Base-by-base conservation (phyloP, 2,113 vertebrate genomes). In the Hippolais icterina region DNA sequence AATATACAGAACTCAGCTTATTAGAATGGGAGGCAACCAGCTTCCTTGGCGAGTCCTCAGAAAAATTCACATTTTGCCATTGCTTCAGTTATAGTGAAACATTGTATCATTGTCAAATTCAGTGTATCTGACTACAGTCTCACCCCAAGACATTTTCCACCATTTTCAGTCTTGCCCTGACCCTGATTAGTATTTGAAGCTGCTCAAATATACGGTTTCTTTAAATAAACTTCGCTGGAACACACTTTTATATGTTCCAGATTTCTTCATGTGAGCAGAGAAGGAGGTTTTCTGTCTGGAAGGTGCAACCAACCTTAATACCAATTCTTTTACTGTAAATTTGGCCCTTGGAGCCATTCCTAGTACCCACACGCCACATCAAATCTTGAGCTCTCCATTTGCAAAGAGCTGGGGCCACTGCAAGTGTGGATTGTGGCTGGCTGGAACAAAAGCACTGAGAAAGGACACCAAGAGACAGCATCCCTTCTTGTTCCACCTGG, bases 151-250 rank as follows among this genome's bases (percentile, higher is more conserved):
- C 33, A 72, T 89, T 90, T 90, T 57, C 46, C 39, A 70, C 6
- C n/a, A 47, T 31, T 64, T 90, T 54, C 5, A 31, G 10, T 15
- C 44, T 46, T 0, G 0, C 35, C 27, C 22, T 17, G 33, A 56
- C 60, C 3, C 3, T 52, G 12, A 50, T 27, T 9, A 25, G 24
- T 29, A 41, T 50, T 46, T 81, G 29, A 49, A 74, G 31, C 15
- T 60, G 68, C 37, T 83, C 20, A 15, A 84, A 64, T 2, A 0
- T 2, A 86, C 42, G 5, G 37, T 49, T 85, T 83, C 29, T 63
- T 87, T 52, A 81, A 70, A 66, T 39, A 83, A 78, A 23, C 5
- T 70, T 90, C 56, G n/a, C 49, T 74, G 54, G 57, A 60, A 93
- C 12, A 2, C 87, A 86, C 20, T 25, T 46, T 21, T 39, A 2